phyloP scores from a whole-genome alignment of 2,888 invertebrate species.

The Cryptus armator region DNA sequence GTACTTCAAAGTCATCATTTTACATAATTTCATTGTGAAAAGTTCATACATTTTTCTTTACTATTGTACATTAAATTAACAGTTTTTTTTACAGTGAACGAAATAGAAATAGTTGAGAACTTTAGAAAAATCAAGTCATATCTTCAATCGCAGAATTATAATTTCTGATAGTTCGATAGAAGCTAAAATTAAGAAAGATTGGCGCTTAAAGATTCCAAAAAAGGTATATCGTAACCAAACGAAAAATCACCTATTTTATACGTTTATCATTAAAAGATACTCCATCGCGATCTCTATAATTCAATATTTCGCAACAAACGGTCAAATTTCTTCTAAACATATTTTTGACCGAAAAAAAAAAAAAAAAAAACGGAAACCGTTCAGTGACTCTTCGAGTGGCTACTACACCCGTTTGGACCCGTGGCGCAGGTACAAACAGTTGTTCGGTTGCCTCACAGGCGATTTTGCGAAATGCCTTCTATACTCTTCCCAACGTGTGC shows the following conservation, averaged over 20 bases:
- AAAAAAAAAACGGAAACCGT: no score
- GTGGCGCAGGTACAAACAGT: background rate
- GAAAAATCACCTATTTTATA: background rate
- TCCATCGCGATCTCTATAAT: background rate
- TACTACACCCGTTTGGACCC: background rate
- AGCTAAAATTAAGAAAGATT: background rate
- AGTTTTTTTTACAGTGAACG: no score
- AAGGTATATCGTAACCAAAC: background rate
- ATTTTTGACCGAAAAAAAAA: background rate
- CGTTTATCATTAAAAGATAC: background rate
- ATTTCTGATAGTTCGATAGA: background rate
- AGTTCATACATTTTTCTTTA: no score
- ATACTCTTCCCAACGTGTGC: background rate
- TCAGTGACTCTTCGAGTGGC: background rate
- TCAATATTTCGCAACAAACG: no score
- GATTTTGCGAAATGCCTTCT: conserved; percentile 17
- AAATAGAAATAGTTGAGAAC: no score
- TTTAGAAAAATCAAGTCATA: no score
- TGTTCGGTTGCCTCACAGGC: background rate
- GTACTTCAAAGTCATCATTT: no score
- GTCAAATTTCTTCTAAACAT: background rate
- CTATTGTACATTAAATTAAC: no score
- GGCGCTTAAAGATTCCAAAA: background rate
- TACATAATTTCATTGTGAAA: no score
- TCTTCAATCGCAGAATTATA: background rate